Base-by-base conservation (phyloP, 2,113 vertebrate genomes). In the Perccottus glenii region DNA sequence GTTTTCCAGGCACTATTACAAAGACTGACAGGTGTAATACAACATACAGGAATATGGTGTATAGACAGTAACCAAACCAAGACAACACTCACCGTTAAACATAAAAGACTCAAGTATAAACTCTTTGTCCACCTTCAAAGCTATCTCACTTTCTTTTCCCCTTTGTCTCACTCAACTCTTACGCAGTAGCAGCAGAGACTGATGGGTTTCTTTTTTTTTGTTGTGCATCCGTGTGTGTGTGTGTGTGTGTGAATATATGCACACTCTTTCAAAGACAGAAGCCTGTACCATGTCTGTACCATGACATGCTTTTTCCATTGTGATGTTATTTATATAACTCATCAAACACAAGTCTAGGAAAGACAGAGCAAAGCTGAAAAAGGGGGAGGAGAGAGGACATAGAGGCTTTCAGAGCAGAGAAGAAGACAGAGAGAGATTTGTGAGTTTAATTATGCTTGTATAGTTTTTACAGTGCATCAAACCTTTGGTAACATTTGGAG, bases 281-380 rank as follows among this genome's bases (percentile, higher is more conserved):
- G 84, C 76, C 85, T 87, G 88, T 90, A 87, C 80, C 84, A 85
- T 82, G 84, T 85, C 87, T 87, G 89, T 86, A 83, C 84, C 77
- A 82, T 92, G 89, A 93, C 84, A 75, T 80, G 66, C 78, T 84
- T 90, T 91, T 92, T 91, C 87, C 88, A 91, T 90, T 90, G 80
- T 68, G 83, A 88, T 73, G 70, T 87, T 90, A 89, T 93, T 92
- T 91, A 90, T 89, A 75, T 88, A 88, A 90, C 83, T 84, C 75
- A 84, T 90, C 88, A 91, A 90, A 89, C 80, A 84, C 78, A 70
- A 84, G 76, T 75, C 73, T 77, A 64, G 67, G 46, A 80, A 52
- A 78, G 79, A 87, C 73, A 75, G 72, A 73, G 62, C 64, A 19
- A 76, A 69, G 77, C 63, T 83, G 63, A 79, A 78, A 70, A 40